These are phyloP conservation scores for Diplodus puntazzo DNA, from an alignment of 2,797 vertebrate genomes.

Conservation along the genomic window DNA sequence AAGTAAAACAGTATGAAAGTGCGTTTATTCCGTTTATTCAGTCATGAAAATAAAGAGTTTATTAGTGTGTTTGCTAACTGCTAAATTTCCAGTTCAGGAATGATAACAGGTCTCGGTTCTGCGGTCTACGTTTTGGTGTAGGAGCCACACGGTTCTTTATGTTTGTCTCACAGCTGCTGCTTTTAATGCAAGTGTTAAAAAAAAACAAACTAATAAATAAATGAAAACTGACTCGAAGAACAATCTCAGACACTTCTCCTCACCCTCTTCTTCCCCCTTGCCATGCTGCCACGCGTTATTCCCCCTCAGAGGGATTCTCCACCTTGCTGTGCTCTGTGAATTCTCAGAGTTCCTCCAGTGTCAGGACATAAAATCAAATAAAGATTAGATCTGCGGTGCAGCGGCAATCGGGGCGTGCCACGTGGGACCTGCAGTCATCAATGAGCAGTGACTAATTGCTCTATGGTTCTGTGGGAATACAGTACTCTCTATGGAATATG, in stretches of 20 bases:
- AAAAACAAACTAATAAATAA: background rate
- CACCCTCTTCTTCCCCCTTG: background rate
- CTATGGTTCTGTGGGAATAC: conserved; percentile 56
- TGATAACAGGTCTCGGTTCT: background rate
- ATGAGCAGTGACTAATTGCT: conserved; percentile 77
- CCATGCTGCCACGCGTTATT: background rate
- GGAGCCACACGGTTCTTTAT: background rate
- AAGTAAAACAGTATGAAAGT: too few relatives aligned
- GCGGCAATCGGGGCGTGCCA: conserved; percentile 57
- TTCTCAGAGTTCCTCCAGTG: conserved; percentile 19
- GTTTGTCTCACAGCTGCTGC: background rate
- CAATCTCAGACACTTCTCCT: background rate
- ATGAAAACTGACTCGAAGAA: background rate
- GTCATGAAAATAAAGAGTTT: too few relatives aligned
- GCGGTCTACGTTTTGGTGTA: background rate
- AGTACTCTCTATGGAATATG: conserved; percentile 51
- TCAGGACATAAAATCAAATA: conserved; percentile 71
- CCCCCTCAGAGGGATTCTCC: background rate
- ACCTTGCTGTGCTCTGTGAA: conserved; percentile 13
- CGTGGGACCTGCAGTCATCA: conserved; percentile 74
- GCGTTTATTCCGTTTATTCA: too few relatives aligned
- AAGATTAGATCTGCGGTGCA: conserved; percentile 53
- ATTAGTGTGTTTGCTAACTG: too few relatives aligned
- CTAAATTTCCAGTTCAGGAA: background rate
- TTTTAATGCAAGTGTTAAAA: background rate